Percentiles rank a stretch among this genome's conserved stretches.
These are phyloP conservation scores for Muntiacus reevesi DNA, from an alignment of 2,113 vertebrate species.

Conservation along the genomic window DNA sequence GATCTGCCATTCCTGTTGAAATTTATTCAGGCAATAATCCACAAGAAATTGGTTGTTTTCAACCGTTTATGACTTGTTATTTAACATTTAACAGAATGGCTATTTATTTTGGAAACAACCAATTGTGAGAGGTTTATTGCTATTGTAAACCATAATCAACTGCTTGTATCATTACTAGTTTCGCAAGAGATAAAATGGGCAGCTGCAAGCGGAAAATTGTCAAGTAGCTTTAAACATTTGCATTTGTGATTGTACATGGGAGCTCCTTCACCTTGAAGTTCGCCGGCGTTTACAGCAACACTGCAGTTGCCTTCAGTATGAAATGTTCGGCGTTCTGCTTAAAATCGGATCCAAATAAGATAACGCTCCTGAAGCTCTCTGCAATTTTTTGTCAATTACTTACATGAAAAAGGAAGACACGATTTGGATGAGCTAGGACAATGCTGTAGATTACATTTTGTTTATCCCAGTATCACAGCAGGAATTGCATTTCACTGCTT, in stretches of 20 bases:
- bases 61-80: constrained; percentile 85
- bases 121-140: constrained; percentile 83
- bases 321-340: constrained; percentile 14
- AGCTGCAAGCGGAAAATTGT: constrained; percentile 72
- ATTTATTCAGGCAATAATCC: constrained; percentile 83
- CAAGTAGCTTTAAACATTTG: constrained; percentile 63
- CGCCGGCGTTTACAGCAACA: constrained; percentile 24
- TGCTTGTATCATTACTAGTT: constrained; percentile 79
- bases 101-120: constrained; percentile 85
- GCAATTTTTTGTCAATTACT: constrained; percentile 35
- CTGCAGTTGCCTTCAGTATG: neutral
- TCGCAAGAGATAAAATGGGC: constrained; percentile 76
- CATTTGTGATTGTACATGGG: constrained; percentile 31
- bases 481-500: constrained; percentile 43
- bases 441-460: constrained; percentile 49
- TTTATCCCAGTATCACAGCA: constrained; percentile 53
- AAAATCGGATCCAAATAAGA: constrained; percentile 35
- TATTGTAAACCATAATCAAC: constrained; percentile 84
- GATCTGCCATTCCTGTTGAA: constrained; percentile 75
- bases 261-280: constrained; percentile 69
- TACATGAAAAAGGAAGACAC: constrained; percentile 49
- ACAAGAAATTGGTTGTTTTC: constrained; percentile 85
- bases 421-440: constrained; percentile 19
- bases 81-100: constrained; percentile 86
- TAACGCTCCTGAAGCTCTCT: constrained; percentile 8